Evolutionary conservation across 2,797 vertebrate species (phyloP).

Genomic region (Sciurus vulgaris): DNA sequence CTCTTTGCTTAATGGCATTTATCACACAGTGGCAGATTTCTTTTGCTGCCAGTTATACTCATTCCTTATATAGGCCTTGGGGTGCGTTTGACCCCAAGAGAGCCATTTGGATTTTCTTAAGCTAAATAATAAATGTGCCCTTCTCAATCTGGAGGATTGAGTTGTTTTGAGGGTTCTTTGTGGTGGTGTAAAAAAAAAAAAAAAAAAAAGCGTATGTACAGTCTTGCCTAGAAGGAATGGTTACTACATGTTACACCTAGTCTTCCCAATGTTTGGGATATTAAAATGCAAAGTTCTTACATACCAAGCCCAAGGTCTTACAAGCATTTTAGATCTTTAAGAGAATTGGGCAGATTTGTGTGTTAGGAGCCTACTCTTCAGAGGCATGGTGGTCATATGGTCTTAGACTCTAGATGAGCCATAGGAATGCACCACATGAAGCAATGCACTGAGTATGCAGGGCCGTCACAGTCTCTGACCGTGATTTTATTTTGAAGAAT

Average conservation of each 20-base stretch:
- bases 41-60: slow-evolving; percentile 44
- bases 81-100: slow-evolving; percentile 67
- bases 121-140: slow-evolving; percentile 49
- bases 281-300: slow-evolving; percentile 56
- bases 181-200: slow-evolving; percentile 1
- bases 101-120: slow-evolving; percentile 66
- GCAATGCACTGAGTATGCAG: slow-evolving; percentile 84
- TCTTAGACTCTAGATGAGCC: slow-evolving; percentile 78
- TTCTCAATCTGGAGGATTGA: slow-evolving; percentile 58
- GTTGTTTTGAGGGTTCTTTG: slow-evolving; percentile 58
- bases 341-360: slow-evolving; percentile 42
- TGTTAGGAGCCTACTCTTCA: slow-evolving; percentile 68
- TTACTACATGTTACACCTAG: neutral
- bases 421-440: slow-evolving; percentile 84
- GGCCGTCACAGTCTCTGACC: slow-evolving; percentile 80
- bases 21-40: slow-evolving; percentile 44
- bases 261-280: slow-evolving; percentile 26
- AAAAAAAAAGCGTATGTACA: neutral
- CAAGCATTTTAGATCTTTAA: neutral
- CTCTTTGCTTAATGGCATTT: neutral
- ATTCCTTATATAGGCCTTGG: slow-evolving; percentile 65
- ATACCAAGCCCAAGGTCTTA: slow-evolving; percentile 57
- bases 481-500: slow-evolving; percentile 70
- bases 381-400: slow-evolving; percentile 67
- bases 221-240: slow-evolving; percentile 43